These are phyloP conservation scores for Agrilus cyanescens DNA, from an alignment of 2,888 invertebrate species.

Conservation along the genomic window DNA sequence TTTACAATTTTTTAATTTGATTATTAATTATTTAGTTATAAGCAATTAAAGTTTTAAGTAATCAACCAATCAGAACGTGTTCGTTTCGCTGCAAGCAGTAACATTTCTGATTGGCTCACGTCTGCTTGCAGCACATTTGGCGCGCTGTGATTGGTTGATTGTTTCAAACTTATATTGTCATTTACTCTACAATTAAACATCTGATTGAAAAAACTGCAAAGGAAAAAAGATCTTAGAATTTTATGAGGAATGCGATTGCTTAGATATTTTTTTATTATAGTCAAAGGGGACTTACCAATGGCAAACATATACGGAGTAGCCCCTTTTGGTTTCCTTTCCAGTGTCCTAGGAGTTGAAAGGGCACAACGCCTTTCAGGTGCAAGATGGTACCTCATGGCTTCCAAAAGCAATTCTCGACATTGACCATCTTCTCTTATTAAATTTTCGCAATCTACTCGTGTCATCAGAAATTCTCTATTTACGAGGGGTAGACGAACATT, in stretches of 20 bases:
- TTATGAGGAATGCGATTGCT: not conserved
- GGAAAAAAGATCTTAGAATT: slow-evolving; percentile 3
- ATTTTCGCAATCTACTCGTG: slow-evolving; percentile 52
- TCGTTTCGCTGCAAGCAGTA: no score
- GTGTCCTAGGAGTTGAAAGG: slow-evolving; percentile 48
- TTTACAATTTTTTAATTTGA: no score
- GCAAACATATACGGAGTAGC: slow-evolving; percentile 55
- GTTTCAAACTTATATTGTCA: not conserved
- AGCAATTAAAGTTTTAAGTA: no score
- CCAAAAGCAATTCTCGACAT: slow-evolving; percentile 51
- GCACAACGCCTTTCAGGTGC: slow-evolving; percentile 53
- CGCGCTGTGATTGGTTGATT: no score
- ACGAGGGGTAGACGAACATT: slow-evolving; percentile 53
- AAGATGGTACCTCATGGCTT: slow-evolving; percentile 61
- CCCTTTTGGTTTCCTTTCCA: slow-evolving; percentile 53
- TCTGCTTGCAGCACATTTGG: no score
- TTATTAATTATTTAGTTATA: no score
- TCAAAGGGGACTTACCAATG: slow-evolving; percentile 31
- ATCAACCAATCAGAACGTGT: no score
- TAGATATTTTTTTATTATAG: not conserved
- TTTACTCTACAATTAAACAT: not conserved
- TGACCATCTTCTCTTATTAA: slow-evolving; percentile 50
- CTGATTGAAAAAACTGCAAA: not conserved
- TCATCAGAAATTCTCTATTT: slow-evolving; percentile 53
- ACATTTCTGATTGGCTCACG: no score